Percentiles rank a stretch among this genome's conserved stretches.
These are phyloP conservation scores for Muraenolepis orangiensis DNA, from an alignment of 2,797 vertebrate genomes.

Conservation along the genomic window DNA sequence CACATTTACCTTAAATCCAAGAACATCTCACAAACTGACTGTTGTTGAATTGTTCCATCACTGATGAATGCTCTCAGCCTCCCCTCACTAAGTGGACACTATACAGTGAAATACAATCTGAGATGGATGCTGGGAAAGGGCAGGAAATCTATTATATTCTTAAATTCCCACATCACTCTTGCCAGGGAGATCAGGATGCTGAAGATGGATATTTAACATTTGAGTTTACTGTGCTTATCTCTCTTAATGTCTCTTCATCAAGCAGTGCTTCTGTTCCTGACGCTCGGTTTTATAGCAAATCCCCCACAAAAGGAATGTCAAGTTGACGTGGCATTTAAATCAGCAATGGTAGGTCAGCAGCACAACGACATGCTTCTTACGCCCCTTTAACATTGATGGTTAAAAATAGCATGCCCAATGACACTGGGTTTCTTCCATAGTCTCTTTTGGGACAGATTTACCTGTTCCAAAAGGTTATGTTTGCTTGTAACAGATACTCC, in stretches of 20 bases:
- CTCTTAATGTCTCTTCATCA: background rate
- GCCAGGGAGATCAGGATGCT: background rate
- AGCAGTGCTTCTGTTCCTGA: background rate
- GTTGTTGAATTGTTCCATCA: background rate
- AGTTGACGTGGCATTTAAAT: background rate
- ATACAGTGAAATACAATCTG: background rate
- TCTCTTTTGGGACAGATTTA: background rate
- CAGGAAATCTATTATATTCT: background rate
- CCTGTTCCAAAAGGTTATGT: no score
- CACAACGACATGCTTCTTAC: background rate
- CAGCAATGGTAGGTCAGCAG: background rate
- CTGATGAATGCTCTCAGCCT: background rate
- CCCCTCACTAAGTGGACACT: background rate
- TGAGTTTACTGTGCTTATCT: background rate
- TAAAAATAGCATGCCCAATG: background rate
- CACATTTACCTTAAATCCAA: background rate
- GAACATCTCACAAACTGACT: background rate
- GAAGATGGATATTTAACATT: background rate
- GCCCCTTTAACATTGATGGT: no score
- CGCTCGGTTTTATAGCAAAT: background rate
- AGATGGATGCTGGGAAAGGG: background rate
- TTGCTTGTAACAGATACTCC: background rate
- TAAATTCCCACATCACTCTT: conserved; percentile 2
- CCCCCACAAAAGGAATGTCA: background rate
- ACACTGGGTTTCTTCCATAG: background rate